Evolutionary conservation across 2,888 invertebrate species (phyloP).

Genomic region (Mythimna albipuncta): DNA sequence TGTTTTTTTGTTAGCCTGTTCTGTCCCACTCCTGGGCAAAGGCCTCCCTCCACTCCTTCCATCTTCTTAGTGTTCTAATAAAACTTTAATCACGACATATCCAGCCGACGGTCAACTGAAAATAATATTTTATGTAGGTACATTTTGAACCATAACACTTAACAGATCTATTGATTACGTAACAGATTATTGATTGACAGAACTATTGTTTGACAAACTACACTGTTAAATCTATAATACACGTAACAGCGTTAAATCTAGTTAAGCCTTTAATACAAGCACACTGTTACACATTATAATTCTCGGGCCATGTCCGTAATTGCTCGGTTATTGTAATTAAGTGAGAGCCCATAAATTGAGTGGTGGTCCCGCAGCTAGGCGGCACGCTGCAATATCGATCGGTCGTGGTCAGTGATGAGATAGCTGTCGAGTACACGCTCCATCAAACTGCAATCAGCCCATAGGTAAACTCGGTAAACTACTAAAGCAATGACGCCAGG

Average conservation of each 20-base stretch:
- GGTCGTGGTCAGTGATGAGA: background rate
- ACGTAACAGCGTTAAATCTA: too few species aligned
- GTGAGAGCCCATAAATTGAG: background rate
- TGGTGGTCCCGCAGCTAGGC: background rate
- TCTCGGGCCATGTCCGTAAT: constrained; percentile 6
- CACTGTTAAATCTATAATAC: too few species aligned
- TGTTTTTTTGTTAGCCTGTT: too few species aligned
- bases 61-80: too few species aligned
- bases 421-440: background rate
- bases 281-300: constrained; percentile 1
- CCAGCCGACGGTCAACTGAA: too few species aligned
- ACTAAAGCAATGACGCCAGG: background rate
- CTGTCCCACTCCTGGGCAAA: too few species aligned
- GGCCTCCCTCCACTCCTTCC: too few species aligned
- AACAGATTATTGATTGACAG: too few species aligned
- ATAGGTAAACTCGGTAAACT: background rate
- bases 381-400: constrained; percentile 11
- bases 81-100: too few species aligned
- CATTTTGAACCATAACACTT: background rate
- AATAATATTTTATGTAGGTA: background rate
- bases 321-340: constrained; percentile 26
- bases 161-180: background rate
- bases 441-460: background rate
- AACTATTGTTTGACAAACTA: background rate
- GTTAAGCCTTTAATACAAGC: background rate